Evolutionary conservation across 2,888 invertebrate genomes (phyloP), one percentile per base, ranked within the genome.

Genomic region (Onchidella celtica): DNA sequence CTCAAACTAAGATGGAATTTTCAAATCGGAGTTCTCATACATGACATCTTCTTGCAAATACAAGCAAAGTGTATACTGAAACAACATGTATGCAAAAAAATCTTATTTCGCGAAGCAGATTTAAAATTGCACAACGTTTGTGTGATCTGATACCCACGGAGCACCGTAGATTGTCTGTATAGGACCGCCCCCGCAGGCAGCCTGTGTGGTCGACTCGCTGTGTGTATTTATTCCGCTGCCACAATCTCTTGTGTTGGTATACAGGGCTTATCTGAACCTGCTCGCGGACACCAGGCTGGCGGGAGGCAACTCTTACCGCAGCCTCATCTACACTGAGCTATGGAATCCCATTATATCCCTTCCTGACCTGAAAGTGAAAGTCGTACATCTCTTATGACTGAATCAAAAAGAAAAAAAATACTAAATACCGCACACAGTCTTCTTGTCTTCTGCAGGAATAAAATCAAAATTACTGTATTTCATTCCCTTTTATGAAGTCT

Each of bases 211-310:
- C 79, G 79, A n/a, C 21, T 32, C 55, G 70, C 40, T 24, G 38
- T 61, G 70, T 79, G 79, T 79, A 79, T 79, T 79, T 79, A 59
- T 79, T 79, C 72, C 79, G 70, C 63, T 79, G 79, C 79, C 79
- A 79, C 79, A 79, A 79, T 79, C 79, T 63, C 32, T 14, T 63
- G 47, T 79, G 79, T 79, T 79, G 79, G 76, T 76, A 76, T 76
- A 76, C 76, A 76, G 55, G 66, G 76, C 76, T 76, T 76, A 76
- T 76, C 76, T 76, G 65, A n/a, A 14, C 36, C 55, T 27, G 55
- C 76, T 36, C 36, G 65, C 55, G 59, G 34, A 73, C 34, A 55
- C 27, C 59, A 38, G 73, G 59, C 59, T 73, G 73, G 73, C 24
- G 34, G 73, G 36, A n/a, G n/a, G 3, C 1, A 27, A 32, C 47